A percentile compares a stretch with the other conserved stretches of the same genome.
Evolutionary conservation across 2,113 vertebrate species (phyloP).

Genomic region (Corydoras sp.): DNA sequence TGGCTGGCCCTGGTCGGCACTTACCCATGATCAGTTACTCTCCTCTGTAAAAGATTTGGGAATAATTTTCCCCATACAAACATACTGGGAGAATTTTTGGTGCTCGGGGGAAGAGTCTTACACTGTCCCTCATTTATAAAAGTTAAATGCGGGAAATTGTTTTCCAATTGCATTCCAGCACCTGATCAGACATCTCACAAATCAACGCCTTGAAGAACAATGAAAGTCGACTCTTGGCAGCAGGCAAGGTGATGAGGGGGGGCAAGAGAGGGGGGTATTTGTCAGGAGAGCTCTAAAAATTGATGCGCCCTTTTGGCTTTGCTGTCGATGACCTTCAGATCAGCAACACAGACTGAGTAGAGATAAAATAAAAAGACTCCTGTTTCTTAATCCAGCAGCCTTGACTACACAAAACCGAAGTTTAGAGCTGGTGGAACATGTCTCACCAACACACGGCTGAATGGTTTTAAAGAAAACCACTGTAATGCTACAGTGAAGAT

Average conservation of each 20-base stretch:
- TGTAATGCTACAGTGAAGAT: no score
- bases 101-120: neutral
- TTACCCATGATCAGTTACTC: slow-evolving; percentile 1
- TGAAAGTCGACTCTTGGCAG: slow-evolving; percentile 49
- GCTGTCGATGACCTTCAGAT: slow-evolving; percentile 63
- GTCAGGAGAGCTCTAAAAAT: slow-evolving; percentile 64
- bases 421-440: no score
- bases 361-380: slow-evolving; percentile 51
- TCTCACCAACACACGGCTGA: no score
- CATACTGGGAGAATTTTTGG: slow-evolving; percentile 5
- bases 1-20: no score
- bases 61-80: neutral
- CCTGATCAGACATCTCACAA: slow-evolving; percentile 53
- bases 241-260: slow-evolving; percentile 60
- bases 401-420: no score
- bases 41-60: neutral
- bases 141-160: slow-evolving; percentile 11
- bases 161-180: slow-evolving; percentile 31
- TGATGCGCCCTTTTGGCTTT: slow-evolving; percentile 68
- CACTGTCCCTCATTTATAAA: slow-evolving; percentile 10
- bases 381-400: slow-evolving; percentile 34
- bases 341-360: slow-evolving; percentile 26
- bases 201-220: slow-evolving; percentile 63
- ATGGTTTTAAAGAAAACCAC: no score
- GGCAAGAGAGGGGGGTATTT: slow-evolving; percentile 36